Evolutionary conservation across 2,113 vertebrate species (phyloP).

Genomic region (Ranitomeya variabilis): DNA sequence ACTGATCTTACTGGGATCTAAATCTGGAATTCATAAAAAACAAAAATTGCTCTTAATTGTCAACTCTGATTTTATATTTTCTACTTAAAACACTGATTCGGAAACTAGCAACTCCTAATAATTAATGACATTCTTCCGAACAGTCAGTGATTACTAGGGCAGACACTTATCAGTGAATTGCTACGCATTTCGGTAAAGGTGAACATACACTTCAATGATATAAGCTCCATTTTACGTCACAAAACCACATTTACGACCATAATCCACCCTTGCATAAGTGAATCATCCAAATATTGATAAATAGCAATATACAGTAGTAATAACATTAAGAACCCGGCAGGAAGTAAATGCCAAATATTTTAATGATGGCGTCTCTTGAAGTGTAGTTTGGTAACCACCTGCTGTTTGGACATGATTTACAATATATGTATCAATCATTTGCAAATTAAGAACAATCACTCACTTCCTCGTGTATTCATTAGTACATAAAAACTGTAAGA

Average conservation of each 20-base stretch:
- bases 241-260: not conserved
- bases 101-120: too few species aligned
- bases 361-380: not conserved
- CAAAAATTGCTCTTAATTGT: too few species aligned
- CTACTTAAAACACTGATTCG: too few species aligned
- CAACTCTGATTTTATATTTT: too few species aligned
- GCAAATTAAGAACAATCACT: conserved; percentile 10
- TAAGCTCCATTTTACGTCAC: not conserved
- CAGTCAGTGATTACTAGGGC: too few species aligned
- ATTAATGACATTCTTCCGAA: too few species aligned
- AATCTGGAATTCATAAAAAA: too few species aligned
- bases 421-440: conserved; percentile 15
- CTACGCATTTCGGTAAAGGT: not conserved
- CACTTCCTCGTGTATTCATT: conserved; percentile 5
- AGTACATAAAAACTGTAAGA: not conserved
- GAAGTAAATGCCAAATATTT: not conserved
- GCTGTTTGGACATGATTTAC: conserved; percentile 2
- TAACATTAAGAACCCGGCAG: not conserved
- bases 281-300: not conserved
- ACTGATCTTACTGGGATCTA: too few species aligned
- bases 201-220: not conserved
- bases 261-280: not conserved
- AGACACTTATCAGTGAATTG: not conserved
- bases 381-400: not conserved
- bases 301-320: not conserved